Evolutionary conservation across 2,113 vertebrate species (phyloP).

Genomic region (Connochaetes taurinus): DNA sequence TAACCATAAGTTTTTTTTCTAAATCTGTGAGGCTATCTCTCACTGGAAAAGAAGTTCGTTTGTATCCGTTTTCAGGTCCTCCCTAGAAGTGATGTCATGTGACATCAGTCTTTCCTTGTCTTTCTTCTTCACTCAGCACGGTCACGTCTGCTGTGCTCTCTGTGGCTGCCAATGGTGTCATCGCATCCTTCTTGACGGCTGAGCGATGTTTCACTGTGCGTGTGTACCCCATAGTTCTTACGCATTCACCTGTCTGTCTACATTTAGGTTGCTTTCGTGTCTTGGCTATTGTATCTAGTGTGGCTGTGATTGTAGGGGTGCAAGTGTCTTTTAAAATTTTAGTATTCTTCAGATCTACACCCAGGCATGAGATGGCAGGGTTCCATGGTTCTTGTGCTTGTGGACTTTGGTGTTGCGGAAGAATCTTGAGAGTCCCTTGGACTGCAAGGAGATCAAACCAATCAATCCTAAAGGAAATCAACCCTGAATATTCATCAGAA

Average conservation of each 20-base stretch:
- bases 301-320: not conserved
- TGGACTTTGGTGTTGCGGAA: not conserved
- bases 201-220: not conserved
- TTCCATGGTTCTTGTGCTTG: not conserved
- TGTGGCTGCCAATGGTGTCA: not conserved
- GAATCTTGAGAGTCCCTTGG: not conserved
- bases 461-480: not conserved
- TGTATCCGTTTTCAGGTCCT: too few relatives aligned
- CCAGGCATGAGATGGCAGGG: not conserved
- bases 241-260: not conserved
- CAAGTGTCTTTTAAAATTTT: not conserved
- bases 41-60: too few relatives aligned
- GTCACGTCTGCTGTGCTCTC: not conserved
- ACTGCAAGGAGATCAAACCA: not conserved
- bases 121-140: not conserved
- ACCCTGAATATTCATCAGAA: not conserved
- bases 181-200: not conserved
- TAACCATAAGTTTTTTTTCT: too few relatives aligned
- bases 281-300: not conserved
- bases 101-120: not conserved
- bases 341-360: not conserved
- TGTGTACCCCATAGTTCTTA: not conserved
- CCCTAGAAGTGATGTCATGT: not conserved
- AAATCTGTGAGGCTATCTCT: too few relatives aligned
- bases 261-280: not conserved